phyloP scores from a whole-genome alignment of 2,888 invertebrate species.

The Anorthoa munda region DNA sequence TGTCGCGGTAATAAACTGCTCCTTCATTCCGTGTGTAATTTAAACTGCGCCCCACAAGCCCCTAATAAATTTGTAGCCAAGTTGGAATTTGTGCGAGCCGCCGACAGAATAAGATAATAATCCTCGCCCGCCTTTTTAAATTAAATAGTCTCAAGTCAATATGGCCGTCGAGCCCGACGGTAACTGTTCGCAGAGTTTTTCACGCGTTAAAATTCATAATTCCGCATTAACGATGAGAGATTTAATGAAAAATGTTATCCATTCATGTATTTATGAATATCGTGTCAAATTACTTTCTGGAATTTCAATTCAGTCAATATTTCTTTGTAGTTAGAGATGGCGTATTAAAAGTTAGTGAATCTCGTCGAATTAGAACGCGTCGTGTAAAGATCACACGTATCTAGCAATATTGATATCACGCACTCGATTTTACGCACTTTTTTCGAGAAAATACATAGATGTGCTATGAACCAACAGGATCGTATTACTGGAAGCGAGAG shows the following conservation, averaged over 20 bases:
- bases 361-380: not conserved
- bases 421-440: not conserved
- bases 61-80: constrained; percentile 69
- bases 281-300: constrained; percentile 47
- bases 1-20: constrained; percentile 65
- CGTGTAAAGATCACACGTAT: not conserved
- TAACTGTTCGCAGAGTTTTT: constrained; percentile 53
- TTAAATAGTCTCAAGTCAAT: constrained; percentile 74
- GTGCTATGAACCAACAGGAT: constrained; percentile 87
- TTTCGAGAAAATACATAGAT: constrained; percentile 34
- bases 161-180: constrained; percentile 60
- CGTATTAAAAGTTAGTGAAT: not conserved
- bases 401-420: not conserved
- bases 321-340: not conserved
- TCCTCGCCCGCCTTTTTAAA: constrained; percentile 75
- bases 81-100: constrained; percentile 66
- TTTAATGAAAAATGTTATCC: constrained; percentile 71
- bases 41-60: constrained; percentile 59
- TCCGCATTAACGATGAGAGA: constrained; percentile 70
- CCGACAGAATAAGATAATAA: constrained; percentile 76
- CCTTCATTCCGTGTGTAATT: constrained; percentile 62
- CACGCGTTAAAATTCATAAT: constrained; percentile 72
- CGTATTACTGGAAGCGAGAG: constrained; percentile 94
- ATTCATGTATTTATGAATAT: constrained; percentile 40
- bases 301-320: constrained; percentile 27